These are phyloP conservation scores for Limnodromus scolopaceus DNA, from an alignment of 2,797 vertebrate species.

Conservation along the genomic window DNA sequence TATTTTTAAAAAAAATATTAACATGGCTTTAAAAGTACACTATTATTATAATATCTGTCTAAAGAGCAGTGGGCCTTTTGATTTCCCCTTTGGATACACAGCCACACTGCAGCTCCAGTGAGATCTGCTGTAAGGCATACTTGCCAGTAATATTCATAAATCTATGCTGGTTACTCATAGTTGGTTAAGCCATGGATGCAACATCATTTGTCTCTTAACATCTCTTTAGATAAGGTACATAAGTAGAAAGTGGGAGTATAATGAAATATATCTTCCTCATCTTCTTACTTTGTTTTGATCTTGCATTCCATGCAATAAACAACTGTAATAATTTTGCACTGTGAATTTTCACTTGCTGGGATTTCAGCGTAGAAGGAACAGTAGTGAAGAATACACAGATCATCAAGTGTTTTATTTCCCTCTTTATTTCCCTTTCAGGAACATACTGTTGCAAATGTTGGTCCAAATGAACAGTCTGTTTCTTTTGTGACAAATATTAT, in stretches of 20 bases:
- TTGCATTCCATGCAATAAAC: slow-evolving; percentile 2
- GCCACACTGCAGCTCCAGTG: neutral
- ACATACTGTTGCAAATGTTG: neutral
- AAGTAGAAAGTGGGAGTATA: neutral
- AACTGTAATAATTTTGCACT: neutral
- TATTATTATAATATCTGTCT: neutral
- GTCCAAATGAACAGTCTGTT: neutral
- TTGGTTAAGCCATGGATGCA: neutral
- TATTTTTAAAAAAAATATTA: neutral
- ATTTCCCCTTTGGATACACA: neutral
- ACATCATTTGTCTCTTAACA: neutral
- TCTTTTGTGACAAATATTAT: slow-evolving; percentile 39
- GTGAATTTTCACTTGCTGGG: neutral
- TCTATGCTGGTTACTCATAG: neutral
- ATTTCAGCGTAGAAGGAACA: neutral
- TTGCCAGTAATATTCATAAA: neutral
- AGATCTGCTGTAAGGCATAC: neutral
- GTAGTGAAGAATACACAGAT: neutral
- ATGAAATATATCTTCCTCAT: slow-evolving; percentile 20
- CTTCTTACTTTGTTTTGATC: slow-evolving; percentile 32
- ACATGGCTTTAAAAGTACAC: neutral
- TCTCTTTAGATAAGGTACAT: neutral
- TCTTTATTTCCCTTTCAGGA: slow-evolving; percentile 23
- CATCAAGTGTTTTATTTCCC: slow-evolving; percentile 15
- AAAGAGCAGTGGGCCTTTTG: neutral